Percentiles rank a stretch among this genome's conserved stretches.
Conservation (phyloP, 2,113 vertebrate genomes). For the Tachysurus fulvidraco region DNA sequence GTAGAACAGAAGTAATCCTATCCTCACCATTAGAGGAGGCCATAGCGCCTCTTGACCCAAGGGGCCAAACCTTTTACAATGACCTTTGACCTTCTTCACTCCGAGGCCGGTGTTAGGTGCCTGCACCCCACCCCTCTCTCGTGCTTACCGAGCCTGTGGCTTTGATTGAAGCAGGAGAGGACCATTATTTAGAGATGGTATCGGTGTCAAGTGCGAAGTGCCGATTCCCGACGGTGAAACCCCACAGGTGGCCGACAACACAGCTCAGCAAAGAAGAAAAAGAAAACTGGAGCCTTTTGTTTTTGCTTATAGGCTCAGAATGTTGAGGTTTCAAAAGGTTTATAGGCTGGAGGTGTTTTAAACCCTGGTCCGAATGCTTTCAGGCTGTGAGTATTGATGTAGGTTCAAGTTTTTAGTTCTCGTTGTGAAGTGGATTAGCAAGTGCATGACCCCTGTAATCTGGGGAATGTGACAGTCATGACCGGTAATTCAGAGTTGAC, state of each 20-base stretch:
- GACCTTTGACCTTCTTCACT: slow-evolving; percentile 72
- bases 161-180: slow-evolving; percentile 59
- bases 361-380: slow-evolving; percentile 8
- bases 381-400: background rate
- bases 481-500: background rate
- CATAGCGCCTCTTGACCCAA: slow-evolving; percentile 70
- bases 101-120: slow-evolving; percentile 66
- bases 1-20: slow-evolving; percentile 66
- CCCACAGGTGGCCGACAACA: slow-evolving; percentile 65
- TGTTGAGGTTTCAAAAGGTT: slow-evolving; percentile 12
- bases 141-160: slow-evolving; percentile 27
- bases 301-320: slow-evolving; percentile 17
- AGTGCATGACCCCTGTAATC: background rate
- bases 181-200: slow-evolving; percentile 75
- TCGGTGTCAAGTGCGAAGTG: slow-evolving; percentile 72
- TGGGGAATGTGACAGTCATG: slow-evolving; percentile 11
- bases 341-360: background rate
- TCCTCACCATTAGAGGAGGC: slow-evolving; percentile 70
- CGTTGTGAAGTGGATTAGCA: slow-evolving; percentile 27
- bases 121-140: slow-evolving; percentile 48
- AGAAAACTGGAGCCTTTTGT: slow-evolving; percentile 24
- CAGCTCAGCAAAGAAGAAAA: slow-evolving; percentile 48
- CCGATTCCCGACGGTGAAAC: slow-evolving; percentile 66
- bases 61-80: slow-evolving; percentile 74
- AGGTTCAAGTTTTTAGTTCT: slow-evolving; percentile 3